Conservation (phyloP, 1,140 invertebrate genomes). For the Periplaneta americana region DNA sequence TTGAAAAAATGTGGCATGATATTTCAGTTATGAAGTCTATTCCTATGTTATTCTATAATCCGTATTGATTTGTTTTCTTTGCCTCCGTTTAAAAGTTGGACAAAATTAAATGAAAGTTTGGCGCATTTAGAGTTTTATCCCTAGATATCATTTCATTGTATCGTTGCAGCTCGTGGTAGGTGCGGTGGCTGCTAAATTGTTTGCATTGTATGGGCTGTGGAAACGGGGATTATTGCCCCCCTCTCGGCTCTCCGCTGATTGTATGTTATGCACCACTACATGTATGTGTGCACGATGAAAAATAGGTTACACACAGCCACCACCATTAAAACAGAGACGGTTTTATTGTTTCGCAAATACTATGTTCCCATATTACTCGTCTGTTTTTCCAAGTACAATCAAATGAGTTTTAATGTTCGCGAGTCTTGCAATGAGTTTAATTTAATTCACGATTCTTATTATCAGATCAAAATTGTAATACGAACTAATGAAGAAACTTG, state of each 20-base stretch:
- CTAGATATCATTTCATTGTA: not conserved
- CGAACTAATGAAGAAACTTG: too few relatives aligned
- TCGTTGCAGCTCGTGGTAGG: not conserved
- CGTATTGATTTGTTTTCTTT: not conserved
- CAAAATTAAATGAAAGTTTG: not conserved
- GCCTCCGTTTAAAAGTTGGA: not conserved
- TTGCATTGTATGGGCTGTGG: not conserved
- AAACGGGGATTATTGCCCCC: not conserved
- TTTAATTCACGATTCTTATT: too few relatives aligned
- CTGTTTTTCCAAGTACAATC: too few relatives aligned
- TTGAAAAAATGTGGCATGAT: too few relatives aligned
- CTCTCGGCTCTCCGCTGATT: not conserved
- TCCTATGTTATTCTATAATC: too few relatives aligned
- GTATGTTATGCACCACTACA: not conserved
- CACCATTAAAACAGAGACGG: not conserved
- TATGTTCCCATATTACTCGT: too few relatives aligned
- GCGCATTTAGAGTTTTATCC: not conserved
- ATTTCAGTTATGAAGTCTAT: too few relatives aligned
- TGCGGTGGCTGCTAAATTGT: not conserved
- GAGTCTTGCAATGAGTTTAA: too few relatives aligned
- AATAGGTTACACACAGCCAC: not conserved
- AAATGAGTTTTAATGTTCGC: too few relatives aligned
- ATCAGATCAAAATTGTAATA: too few relatives aligned
- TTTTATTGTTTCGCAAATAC: not conserved
- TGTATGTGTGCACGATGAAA: not conserved